phyloP scores from a whole-genome alignment of 1,140 invertebrate species.

The Aphelenchoides besseyi region DNA sequence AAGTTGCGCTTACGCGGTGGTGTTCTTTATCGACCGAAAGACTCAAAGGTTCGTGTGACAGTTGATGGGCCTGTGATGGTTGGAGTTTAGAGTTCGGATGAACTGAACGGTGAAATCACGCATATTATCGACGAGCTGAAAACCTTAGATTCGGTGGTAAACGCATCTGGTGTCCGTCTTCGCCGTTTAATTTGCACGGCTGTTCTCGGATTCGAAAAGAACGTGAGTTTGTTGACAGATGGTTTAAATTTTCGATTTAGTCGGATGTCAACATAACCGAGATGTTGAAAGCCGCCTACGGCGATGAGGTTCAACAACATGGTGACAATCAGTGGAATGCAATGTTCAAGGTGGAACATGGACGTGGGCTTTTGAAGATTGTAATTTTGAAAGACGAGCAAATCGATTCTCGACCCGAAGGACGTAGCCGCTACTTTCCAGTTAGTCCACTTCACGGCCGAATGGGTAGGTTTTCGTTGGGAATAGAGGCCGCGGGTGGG shows the following conservation, averaged over 20 bases:
- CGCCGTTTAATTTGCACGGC: background rate
- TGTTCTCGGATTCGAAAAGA: background rate
- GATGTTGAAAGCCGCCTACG: background rate
- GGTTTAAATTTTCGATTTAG: background rate
- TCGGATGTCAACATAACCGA: background rate
- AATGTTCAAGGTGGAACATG: background rate
- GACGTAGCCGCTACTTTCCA: slow-evolving; percentile 5
- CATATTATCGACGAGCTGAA: background rate
- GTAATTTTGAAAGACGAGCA: background rate
- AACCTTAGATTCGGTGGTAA: background rate
- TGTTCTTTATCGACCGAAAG: background rate
- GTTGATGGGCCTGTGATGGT: background rate
- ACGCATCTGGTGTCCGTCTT: background rate
- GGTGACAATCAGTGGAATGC: background rate
- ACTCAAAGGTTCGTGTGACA: background rate
- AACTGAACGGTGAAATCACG: background rate
- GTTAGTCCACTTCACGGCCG: background rate
- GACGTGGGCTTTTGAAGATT: background rate
- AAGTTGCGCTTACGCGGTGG: slow-evolving; percentile 8
- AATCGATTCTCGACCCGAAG: background rate
- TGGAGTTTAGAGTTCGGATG: background rate
- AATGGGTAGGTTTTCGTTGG: slow-evolving; percentile 8
- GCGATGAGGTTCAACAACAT: background rate
- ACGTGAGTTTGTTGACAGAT: background rate
- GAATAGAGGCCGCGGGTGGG: no score